Evolutionary conservation across 2,113 vertebrate species (phyloP).

Genomic region (Stictonetta naevosa): DNA sequence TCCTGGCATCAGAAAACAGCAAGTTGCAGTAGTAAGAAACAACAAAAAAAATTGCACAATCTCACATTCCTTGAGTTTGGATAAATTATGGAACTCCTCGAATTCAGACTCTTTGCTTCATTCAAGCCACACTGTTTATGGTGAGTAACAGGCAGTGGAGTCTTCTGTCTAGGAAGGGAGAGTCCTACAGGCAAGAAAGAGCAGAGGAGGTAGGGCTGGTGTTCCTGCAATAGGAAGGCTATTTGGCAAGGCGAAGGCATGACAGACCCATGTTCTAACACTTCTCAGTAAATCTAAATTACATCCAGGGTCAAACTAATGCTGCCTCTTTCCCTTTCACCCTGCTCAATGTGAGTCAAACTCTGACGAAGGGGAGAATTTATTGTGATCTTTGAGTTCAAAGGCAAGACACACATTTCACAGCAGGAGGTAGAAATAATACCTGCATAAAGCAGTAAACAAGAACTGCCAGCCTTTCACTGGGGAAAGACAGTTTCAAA

Average conservation of each 20-base stretch:
- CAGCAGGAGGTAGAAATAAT: not conserved
- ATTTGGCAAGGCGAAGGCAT: not conserved
- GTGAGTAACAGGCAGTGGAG: not conserved
- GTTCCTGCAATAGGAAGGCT: not conserved
- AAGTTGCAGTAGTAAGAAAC: not conserved
- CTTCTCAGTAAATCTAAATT: not conserved
- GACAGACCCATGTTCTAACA: not conserved
- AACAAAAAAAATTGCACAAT: not conserved
- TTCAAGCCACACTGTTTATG: not conserved
- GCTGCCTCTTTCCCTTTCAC: not conserved
- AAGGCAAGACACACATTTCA: not conserved
- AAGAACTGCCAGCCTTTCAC: not conserved
- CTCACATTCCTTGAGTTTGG: accelerated
- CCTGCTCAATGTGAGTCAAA: not conserved
- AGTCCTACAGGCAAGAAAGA: not conserved
- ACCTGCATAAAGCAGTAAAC: not conserved
- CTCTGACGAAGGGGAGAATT: not conserved
- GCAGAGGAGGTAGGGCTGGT: not conserved
- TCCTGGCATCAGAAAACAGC: not conserved
- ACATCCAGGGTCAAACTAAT: not conserved
- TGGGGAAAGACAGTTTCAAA: not conserved
- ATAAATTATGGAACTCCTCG: not conserved
- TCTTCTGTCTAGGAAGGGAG: not conserved
- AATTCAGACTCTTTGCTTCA: not conserved
- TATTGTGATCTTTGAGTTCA: not conserved